phyloP scores from a whole-genome alignment of 2,888 invertebrate genomes.

The Oligia latruncula region DNA sequence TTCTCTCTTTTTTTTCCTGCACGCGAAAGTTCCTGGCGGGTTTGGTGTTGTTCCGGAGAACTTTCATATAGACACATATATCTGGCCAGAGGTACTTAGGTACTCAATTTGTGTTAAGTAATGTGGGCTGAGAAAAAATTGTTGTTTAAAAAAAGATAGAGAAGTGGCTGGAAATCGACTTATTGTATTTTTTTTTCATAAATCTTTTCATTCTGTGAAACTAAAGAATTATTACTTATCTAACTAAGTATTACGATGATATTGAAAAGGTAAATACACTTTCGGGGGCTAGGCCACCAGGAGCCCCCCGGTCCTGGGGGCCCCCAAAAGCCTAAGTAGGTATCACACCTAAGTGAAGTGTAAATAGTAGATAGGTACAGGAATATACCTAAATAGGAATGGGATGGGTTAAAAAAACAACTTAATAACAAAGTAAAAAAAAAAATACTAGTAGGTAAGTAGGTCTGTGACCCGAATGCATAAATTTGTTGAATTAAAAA shows the following conservation, averaged over 20 bases:
- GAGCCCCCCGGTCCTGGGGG: not conserved
- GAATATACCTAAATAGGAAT: not conserved
- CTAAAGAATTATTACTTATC: not conserved
- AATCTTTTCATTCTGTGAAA: not conserved
- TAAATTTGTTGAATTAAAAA: not conserved
- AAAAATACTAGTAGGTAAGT: too few relatives aligned
- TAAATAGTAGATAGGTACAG: not conserved
- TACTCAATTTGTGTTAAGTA: not conserved
- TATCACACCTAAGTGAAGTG: not conserved
- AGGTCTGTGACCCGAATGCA: too few relatives aligned
- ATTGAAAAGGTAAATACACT: not conserved
- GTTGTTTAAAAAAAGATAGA: not conserved
- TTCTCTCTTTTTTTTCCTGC: slow-evolving; percentile 39
- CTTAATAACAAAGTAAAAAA: not conserved
- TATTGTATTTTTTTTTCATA: not conserved
- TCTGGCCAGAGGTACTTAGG: not conserved
- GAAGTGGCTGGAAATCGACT: not conserved
- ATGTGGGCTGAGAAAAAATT: not conserved
- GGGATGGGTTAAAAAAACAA: not conserved
- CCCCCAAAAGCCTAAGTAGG: not conserved
- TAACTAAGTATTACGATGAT: not conserved
- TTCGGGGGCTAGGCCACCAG: not conserved
- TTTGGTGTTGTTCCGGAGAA: not conserved
- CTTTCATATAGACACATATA: not conserved
- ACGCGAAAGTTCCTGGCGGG: slow-evolving; percentile 29